Conservation (phyloP, 2,113 vertebrate species). For the Pangasianodon gigas region DNA sequence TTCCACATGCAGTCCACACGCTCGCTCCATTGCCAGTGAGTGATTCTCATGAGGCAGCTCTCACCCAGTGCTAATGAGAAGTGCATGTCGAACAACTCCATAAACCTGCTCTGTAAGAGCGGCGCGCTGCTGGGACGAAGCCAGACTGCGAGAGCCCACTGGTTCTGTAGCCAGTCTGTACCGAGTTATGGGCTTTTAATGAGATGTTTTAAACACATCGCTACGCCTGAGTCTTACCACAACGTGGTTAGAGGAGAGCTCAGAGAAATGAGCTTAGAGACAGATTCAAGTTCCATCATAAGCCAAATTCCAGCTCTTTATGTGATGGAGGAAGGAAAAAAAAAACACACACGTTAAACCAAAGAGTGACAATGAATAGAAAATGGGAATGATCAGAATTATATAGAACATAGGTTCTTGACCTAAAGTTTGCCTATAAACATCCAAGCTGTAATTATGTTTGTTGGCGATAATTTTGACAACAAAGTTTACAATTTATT, state of each 20-base stretch:
- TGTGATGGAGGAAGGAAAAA: not conserved
- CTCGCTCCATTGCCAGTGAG: constrained; percentile 20
- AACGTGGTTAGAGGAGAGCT: constrained; percentile 44
- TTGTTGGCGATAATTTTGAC: not conserved
- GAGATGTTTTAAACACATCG: constrained; percentile 56
- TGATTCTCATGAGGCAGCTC: constrained; percentile 39
- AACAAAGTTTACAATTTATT: not conserved
- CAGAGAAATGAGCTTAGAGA: constrained; percentile 37
- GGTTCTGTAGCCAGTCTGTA: constrained; percentile 52
- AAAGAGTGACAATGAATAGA: not conserved
- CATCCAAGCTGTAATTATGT: not conserved
- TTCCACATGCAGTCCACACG: constrained; percentile 23
- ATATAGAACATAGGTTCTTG: no score
- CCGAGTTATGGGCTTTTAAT: constrained; percentile 55
- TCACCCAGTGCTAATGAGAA: constrained; percentile 55
- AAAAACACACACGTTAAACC: not conserved
- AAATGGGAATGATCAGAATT: not conserved
- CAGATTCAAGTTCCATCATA: constrained; percentile 36
- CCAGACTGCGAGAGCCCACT: constrained; percentile 47
- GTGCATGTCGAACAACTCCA: constrained; percentile 56
- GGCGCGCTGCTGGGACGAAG: constrained; percentile 38
- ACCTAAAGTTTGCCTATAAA: not conserved
- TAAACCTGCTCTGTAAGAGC: constrained; percentile 55
- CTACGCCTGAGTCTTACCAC: constrained; percentile 45
- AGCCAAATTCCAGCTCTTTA: constrained; percentile 10